Evolutionary conservation across 2,113 vertebrate species (phyloP).

Genomic region (Haemorhous mexicanus): DNA sequence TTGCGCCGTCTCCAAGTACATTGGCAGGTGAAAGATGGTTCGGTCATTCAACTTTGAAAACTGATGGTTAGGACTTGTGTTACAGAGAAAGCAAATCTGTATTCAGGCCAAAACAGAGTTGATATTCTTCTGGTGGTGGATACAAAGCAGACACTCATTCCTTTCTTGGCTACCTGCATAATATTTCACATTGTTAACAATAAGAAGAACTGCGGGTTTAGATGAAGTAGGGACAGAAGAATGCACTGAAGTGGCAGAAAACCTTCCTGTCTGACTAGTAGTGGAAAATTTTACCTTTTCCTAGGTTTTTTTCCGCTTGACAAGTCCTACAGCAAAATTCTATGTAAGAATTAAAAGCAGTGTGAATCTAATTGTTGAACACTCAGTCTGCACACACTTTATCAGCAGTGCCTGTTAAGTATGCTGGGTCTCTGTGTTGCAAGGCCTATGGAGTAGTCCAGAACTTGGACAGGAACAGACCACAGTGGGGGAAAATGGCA

Average conservation of each 20-base stretch:
- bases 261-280: not conserved
- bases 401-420: not conserved
- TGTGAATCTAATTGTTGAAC: not conserved
- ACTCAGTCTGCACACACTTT: not conserved
- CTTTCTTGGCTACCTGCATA: not conserved
- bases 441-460: not conserved
- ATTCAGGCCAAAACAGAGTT: not conserved
- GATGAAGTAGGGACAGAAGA: not conserved
- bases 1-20: not conserved
- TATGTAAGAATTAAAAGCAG: not conserved
- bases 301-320: not conserved
- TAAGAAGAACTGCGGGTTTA: not conserved
- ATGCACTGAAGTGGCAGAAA: not conserved
- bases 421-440: not conserved
- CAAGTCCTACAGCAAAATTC: not conserved
- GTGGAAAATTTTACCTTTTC: not conserved
- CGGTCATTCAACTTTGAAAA: not conserved
- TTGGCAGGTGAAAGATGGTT: not conserved
- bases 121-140: not conserved
- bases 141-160: not conserved
- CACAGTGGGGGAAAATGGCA: not conserved
- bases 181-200: not conserved
- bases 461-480: not conserved
- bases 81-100: not conserved
- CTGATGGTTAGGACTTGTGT: not conserved